phyloP scores from a whole-genome alignment of 2,113 vertebrate genomes.

The Amblyopsis rosae region DNA sequence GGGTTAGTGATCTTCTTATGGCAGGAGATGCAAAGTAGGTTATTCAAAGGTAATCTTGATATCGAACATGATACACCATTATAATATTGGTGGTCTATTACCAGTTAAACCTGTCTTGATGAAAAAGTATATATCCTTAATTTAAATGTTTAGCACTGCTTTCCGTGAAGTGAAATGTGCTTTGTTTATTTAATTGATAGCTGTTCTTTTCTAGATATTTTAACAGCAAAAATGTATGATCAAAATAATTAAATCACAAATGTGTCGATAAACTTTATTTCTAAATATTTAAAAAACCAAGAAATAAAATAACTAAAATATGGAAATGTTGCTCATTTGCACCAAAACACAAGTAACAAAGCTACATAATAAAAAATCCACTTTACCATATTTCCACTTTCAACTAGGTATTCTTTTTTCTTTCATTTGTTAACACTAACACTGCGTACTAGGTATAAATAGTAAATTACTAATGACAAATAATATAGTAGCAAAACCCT shows the following conservation, averaged over 20 bases:
- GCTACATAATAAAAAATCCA: conserved; percentile 2
- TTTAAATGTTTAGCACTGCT: conserved; percentile 8
- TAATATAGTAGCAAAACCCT: background rate
- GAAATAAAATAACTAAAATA: conserved; percentile 21
- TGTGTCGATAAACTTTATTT: conserved; percentile 56
- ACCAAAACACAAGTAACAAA: conserved; percentile 15
- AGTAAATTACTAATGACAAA: background rate
- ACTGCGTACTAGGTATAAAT: too few species aligned
- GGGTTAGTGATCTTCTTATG: conserved; percentile 64
- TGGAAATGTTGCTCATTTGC: conserved; percentile 20
- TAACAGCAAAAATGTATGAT: background rate
- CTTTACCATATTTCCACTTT: background rate
- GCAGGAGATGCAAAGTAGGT: conserved; percentile 70
- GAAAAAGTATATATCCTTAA: conserved; percentile 20
- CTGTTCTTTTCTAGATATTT: background rate
- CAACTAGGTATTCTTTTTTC: conserved; percentile 8
- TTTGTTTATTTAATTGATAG: background rate
- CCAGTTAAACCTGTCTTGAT: background rate
- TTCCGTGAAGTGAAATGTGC: background rate
- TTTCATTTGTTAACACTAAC: background rate
- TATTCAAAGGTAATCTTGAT: conserved; percentile 32
- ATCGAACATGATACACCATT: too few species aligned
- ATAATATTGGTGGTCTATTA: too few species aligned
- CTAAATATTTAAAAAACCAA: conserved; percentile 46
- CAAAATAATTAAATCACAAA: conserved; percentile 39